A percentile compares a stretch with the other conserved stretches of the same genome.
phyloP scores from a whole-genome alignment of 1,140 invertebrate genomes.

The Vollenhovia emeryi region DNA sequence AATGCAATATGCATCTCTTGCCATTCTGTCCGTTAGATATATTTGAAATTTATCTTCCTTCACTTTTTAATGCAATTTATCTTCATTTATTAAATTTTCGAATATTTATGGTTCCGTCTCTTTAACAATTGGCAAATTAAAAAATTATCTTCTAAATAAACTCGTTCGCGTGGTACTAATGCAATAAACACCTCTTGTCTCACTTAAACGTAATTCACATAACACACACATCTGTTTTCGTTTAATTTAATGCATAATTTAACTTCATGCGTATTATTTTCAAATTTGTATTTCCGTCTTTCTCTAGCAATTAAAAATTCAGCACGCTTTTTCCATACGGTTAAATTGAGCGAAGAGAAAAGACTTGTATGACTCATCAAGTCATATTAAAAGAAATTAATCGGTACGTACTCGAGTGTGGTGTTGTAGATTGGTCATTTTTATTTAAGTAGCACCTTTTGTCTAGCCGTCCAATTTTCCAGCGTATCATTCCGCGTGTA shows the following conservation, averaged over 20 bases:
- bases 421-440: background rate
- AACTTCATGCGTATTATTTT: background rate
- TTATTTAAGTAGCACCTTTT: background rate
- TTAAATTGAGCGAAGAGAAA: background rate
- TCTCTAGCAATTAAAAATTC: background rate
- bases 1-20: background rate
- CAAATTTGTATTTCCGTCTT: background rate
- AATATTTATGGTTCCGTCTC: background rate
- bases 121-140: background rate
- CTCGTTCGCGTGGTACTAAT: background rate
- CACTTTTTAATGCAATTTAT: conserved; percentile 11
- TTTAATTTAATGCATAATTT: conserved; percentile 11
- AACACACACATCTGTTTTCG: background rate
- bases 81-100: background rate
- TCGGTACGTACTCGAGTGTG: background rate
- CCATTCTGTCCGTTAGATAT: background rate
- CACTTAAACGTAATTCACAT: background rate
- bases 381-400: background rate
- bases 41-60: background rate
- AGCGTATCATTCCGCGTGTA: background rate
- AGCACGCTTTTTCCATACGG: background rate
- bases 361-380: background rate
- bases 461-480: too few species aligned
- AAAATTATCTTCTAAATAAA: background rate
- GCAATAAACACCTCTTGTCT: background rate